Base-by-base conservation (phyloP, 2,797 vertebrate genomes). In the Clarias pachynema region DNA sequence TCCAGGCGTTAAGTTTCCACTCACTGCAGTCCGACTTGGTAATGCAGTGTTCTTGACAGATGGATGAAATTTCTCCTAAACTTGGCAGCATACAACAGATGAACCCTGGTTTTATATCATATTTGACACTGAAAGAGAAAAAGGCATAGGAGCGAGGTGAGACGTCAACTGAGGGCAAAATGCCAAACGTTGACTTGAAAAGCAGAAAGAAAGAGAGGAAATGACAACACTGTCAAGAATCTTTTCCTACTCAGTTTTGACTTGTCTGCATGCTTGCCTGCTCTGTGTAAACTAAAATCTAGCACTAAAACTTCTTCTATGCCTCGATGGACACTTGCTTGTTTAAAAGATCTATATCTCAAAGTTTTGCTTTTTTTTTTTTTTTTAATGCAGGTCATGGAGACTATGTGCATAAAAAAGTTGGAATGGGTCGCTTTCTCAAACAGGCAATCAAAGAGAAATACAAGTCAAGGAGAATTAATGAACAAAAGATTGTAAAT, bases 71-170 rank as follows among this genome's bases (percentile, higher is more conserved):
- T 80, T 80, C 83, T 84, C 70, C 75, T 87, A 59, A 86, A 83
- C 79, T 85, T 87, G 88, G 72, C 88, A 88, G 83, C 77, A 40
- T 26, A 18, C 70, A 66, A 49, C 49, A 73, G 82, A 85, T 83
- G 85, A 88, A 86, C 60, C 44, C 73, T 4, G 34, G 80, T 78
- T 83, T 86, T 86, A 88, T 78, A 85, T 89, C 70, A 86, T 85
- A 73, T 66, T 78, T 83, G 79, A 86, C 85, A 84, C 24, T 82
- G 73, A 79, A 10, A 79, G 15, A 62, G 56, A 78, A 78, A 72
- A 60, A 79, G 24, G 77, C 31, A 79, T 14, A 40, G 59, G 4
- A 49, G 40, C 8, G n/a, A 65, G 80, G n/a, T 80, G 10, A 81
- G 70, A 80, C 22, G 37, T 81, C 70, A 85, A 26, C 75, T n/a